These are phyloP conservation scores for Yponomeuta malinellus DNA, from an alignment of 2,888 invertebrate genomes.

Conservation along the genomic window DNA sequence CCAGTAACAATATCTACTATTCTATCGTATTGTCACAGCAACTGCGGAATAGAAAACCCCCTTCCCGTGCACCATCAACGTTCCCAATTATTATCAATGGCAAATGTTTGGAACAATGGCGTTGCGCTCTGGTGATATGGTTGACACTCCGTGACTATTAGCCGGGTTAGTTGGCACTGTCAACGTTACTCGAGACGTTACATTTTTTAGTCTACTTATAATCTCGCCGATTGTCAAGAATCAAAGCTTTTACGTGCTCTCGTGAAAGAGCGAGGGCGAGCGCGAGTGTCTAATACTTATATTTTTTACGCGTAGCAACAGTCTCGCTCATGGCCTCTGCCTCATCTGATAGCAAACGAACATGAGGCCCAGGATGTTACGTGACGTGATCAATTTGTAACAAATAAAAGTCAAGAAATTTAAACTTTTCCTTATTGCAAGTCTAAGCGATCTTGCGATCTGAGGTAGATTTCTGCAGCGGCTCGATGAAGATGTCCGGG, in stretches of 20 bases:
- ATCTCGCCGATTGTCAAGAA: no score
- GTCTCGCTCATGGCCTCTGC: no score
- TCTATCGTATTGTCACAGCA: background rate
- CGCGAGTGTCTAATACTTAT: background rate
- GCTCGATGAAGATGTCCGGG: no score
- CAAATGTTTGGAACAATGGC: slow-evolving; percentile 33
- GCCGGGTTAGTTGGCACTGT: background rate
- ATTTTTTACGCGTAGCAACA: background rate
- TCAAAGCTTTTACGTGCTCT: background rate
- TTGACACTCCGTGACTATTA: background rate
- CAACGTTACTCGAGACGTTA: background rate
- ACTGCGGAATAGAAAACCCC: background rate
- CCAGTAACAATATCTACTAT: background rate
- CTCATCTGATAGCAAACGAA: no score
- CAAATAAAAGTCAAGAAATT: no score
- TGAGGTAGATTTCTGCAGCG: no score
- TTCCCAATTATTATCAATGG: background rate
- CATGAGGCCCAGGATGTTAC: no score
- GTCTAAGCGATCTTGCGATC: no score
- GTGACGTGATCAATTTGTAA: no score
- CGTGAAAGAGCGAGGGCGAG: background rate
- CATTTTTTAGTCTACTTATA: no score
- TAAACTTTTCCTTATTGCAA: no score
- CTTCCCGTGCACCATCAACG: background rate
- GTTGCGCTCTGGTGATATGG: slow-evolving; percentile 31